phyloP scores from a whole-genome alignment of 2,113 vertebrate genomes.

The Microtus pennsylvanicus region DNA sequence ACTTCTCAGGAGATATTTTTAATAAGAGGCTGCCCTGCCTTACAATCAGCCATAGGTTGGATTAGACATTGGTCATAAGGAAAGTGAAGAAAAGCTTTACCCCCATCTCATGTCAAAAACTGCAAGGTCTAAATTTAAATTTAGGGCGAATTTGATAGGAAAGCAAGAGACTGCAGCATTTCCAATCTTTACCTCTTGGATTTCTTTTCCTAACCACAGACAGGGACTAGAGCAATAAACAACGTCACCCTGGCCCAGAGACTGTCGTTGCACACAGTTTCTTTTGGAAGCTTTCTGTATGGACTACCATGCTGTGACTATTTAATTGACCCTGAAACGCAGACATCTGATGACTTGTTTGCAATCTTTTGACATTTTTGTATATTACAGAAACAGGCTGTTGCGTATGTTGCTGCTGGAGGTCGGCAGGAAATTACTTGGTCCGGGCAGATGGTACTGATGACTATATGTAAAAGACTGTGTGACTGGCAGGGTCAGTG shows the following conservation, averaged over 20 bases:
- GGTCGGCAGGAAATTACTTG: slow-evolving; percentile 61
- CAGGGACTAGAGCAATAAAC: slow-evolving; percentile 51
- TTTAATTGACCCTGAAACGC: slow-evolving; percentile 82
- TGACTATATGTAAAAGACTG: slow-evolving; percentile 57
- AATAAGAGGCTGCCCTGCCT: slow-evolving; percentile 14
- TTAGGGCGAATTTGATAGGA: slow-evolving; percentile 57
- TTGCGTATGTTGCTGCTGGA: slow-evolving; percentile 33
- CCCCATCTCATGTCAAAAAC: slow-evolving; percentile 59
- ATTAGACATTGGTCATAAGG: background rate
- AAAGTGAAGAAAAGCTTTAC: background rate
- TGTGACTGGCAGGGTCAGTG: background rate
- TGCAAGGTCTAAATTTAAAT: slow-evolving; percentile 35
- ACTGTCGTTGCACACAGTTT: slow-evolving; percentile 75
- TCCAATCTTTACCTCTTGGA: background rate
- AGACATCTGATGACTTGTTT: slow-evolving; percentile 82
- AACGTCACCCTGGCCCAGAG: slow-evolving; percentile 66
- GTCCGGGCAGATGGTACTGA: slow-evolving; percentile 47
- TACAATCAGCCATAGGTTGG: slow-evolving; percentile 45
- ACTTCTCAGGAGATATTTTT: slow-evolving; percentile 65
- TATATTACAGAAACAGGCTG: slow-evolving; percentile 70
- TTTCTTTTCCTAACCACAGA: slow-evolving; percentile 60
- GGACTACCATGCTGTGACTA: slow-evolving; percentile 82
- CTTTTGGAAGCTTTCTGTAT: slow-evolving; percentile 72
- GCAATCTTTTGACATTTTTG: slow-evolving; percentile 79
- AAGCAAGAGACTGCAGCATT: slow-evolving; percentile 61